Evolutionary conservation across 2,888 invertebrate genomes (phyloP), one percentile per base, ranked within the genome.

Genomic region (Timandra comae): DNA sequence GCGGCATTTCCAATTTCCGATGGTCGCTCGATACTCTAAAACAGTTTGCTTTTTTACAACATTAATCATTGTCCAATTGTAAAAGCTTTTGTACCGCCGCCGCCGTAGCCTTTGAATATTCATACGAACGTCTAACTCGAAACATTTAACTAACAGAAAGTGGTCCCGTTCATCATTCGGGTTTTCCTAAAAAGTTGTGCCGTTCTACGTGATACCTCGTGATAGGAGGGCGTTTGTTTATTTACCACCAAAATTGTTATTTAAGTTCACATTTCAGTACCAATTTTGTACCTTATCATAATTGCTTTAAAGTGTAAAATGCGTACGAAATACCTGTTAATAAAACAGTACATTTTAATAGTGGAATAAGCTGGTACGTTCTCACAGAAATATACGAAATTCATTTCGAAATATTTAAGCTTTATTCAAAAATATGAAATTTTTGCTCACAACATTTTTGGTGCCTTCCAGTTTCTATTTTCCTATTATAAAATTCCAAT

Each of bases 1-100:
- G 71, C 65, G 64, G 56, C 69, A 61, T 71, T 80, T 78, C 77
- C 82, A 81, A 84, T 82, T 82, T 81, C 81, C 80, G 72, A 66
- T 54, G 61, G 59, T 53, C 63, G 52, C 50, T 46, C 35, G 44
- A 47, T 52, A 51, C 56, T 53, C 49, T 55, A 54, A 46, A 54
- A 48, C 53, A 58, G 56, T 62, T 63, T 66, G 61, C 63, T 75
- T 79, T 76, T 79, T 78, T 71, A 64, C 64, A 56, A 63, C 78
- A 78, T 80, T 73, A 68, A 69, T 81, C 80, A 78, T 70, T 77
- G 79, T 80, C 77, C 68, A 64, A 69, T 68, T 67, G 64, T 59
- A 68, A 67, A 69, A 63, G 64, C 66, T 69, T 70, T 71, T 67
- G 68, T 64, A 6, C 4, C 16, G 16, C 16, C 62, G 63, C 48